phyloP scores from a whole-genome alignment of 2,888 invertebrate genomes.

The Epinotia demarniana region DNA sequence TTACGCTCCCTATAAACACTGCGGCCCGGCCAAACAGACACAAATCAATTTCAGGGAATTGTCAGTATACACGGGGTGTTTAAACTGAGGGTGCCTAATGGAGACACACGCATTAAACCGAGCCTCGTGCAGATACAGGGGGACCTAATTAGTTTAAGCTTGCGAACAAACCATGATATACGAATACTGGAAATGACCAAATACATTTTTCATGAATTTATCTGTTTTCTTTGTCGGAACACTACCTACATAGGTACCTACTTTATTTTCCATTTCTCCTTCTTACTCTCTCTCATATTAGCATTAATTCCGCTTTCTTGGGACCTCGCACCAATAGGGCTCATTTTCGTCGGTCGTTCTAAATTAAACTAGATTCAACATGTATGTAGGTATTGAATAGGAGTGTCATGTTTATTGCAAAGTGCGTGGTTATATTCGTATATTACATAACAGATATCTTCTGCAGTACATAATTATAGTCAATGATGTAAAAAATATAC shows the following conservation, averaged over 20 bases:
- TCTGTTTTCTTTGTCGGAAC: neutral
- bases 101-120: conserved; percentile 83
- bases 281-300: too few species aligned
- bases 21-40: conserved; percentile 61
- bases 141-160: conserved; percentile 83
- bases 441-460: too few species aligned
- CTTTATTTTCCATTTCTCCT: too few species aligned
- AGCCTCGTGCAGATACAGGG: conserved; percentile 77
- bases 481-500: too few species aligned
- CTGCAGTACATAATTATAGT: too few species aligned
- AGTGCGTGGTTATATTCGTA: too few species aligned
- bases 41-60: conserved; percentile 83
- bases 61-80: conserved; percentile 73
- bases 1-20: conserved; percentile 46
- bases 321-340: too few species aligned
- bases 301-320: too few species aligned
- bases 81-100: conserved; percentile 81
- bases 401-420: too few species aligned
- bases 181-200: conserved; percentile 10
- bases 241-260: neutral
- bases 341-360: too few species aligned
- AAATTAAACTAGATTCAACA: too few species aligned
- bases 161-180: conserved; percentile 57
- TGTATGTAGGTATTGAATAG: too few species aligned
- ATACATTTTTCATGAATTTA: neutral